A percentile compares a stretch with the other conserved stretches of the same genome.
These are phyloP conservation scores for Rhamphomyia laevipes DNA, from an alignment of 2,888 invertebrate genomes.

Conservation along the genomic window DNA sequence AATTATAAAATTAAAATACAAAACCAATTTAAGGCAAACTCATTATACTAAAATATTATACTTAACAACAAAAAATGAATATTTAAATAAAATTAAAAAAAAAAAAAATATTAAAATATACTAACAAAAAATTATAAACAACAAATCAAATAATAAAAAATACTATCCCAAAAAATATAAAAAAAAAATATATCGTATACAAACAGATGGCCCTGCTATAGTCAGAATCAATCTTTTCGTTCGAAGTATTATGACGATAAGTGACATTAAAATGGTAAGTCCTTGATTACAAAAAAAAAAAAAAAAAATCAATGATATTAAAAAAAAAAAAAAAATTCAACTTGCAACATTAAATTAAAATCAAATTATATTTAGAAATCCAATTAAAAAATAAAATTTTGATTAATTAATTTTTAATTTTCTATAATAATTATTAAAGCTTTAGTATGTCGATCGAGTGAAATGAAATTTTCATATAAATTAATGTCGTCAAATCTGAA, in stretches of 20 bases:
- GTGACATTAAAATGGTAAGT: conserved; percentile 99
- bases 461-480: too few species aligned
- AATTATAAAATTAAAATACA: not conserved
- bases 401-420: too few species aligned
- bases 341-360: too few species aligned
- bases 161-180: not conserved
- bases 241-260: conserved; percentile 94
- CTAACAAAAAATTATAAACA: not conserved
- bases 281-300: conserved; percentile 15
- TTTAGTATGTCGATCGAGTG: too few species aligned
- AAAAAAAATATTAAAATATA: not conserved
- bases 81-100: not conserved
- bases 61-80: not conserved
- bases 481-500: too few species aligned
- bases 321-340: conserved; percentile 1
- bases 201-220: conserved; percentile 88
- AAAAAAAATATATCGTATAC: conserved; percentile 13
- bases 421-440: too few species aligned
- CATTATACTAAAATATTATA: not conserved
- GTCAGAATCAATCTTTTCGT: conserved; percentile 97
- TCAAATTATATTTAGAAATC: too few species aligned
- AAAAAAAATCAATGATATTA: conserved; percentile 4
- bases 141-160: not conserved
- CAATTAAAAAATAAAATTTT: too few species aligned
- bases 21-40: not conserved